Percentiles rank a stretch among this genome's conserved stretches.
These are phyloP conservation scores for Athalia circularis DNA, from an alignment of 2,888 invertebrate genomes.

Conservation along the genomic window DNA sequence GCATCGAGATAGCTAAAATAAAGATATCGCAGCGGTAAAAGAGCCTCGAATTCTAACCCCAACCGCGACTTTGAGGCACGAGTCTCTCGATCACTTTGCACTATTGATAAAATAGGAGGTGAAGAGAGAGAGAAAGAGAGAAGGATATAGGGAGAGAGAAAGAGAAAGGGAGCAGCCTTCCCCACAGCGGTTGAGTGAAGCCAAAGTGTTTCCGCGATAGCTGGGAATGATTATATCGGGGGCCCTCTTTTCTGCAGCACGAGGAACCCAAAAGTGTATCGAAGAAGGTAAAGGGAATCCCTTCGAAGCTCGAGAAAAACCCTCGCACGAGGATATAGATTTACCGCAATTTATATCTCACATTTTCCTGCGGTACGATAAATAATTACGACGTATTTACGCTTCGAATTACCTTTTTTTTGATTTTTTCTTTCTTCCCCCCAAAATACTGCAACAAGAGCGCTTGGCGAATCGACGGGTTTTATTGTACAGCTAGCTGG, in stretches of 20 bases:
- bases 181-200: slow-evolving; percentile 26
- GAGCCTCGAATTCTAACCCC: background rate
- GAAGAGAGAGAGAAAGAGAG: background rate
- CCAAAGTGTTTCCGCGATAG: slow-evolving; percentile 27
- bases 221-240: slow-evolving; percentile 22
- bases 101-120: slow-evolving; percentile 30
- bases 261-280: background rate
- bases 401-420: slow-evolving; percentile 13
- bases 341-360: slow-evolving; percentile 21
- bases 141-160: background rate
- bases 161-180: background rate
- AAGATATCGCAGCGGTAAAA: slow-evolving; percentile 1
- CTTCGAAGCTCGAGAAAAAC: no score
- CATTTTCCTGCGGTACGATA: slow-evolving; percentile 12
- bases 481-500: no score
- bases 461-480: no score
- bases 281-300: background rate
- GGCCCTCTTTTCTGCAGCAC: background rate
- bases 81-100: slow-evolving; percentile 35
- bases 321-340: slow-evolving; percentile 17
- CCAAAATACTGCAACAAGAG: no score
- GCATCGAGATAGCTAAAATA: background rate
- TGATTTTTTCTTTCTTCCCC: no score
- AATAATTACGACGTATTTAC: slow-evolving; percentile 34
- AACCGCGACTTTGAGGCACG: slow-evolving; percentile 10